Evolutionary conservation across 2,797 vertebrate genomes (phyloP), one percentile per base, ranked within the genome.

Genomic region (Vireo griseus): DNA sequence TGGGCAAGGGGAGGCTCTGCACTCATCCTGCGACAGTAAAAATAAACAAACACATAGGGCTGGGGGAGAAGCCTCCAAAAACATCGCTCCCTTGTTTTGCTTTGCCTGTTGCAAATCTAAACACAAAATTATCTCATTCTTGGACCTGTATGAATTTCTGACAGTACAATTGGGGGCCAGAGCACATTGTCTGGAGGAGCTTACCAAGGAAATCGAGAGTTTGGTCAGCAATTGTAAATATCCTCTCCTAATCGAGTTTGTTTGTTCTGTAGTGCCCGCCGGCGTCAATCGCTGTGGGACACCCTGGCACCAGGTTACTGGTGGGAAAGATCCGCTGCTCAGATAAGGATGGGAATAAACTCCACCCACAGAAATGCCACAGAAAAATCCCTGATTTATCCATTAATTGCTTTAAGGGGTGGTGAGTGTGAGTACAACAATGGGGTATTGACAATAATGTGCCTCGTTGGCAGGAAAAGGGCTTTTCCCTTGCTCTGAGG

Each of bases 301-400:
- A 98, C 97, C 94, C 97, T 98, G 99, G 99, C 98, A 99, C 98
- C 98, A 98, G 96, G 94, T 97, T 97, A 97, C 97, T 96, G 97
- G 96, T 98, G 98, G 96, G 98, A 98, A 98, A 98, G 98, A 98
- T 98, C 96, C 65, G 24, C 86, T 87, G 90, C 87, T 78, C 40
- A 98, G 98, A 99, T 99, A 99, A 96, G 96, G 91, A 96, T 96
- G 94, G 95, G 96, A 98, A 97, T 94, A 98, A 97, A 97, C 98
- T 94, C 97, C 97, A 98, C 98, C 98, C 98, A 96, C 82, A 96
- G 96, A 95, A 96, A 84, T 94, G 96, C 95, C 96, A 96, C 86
- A 93, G 91, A 78, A 90, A 93, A 98, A 91, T 14, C 96, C 96
- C 95, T 95, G 97, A 98, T 97, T 96, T 97, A 96, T 96, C 96